Conservation (phyloP, 2,888 invertebrate genomes). For the Agrochola lota region DNA sequence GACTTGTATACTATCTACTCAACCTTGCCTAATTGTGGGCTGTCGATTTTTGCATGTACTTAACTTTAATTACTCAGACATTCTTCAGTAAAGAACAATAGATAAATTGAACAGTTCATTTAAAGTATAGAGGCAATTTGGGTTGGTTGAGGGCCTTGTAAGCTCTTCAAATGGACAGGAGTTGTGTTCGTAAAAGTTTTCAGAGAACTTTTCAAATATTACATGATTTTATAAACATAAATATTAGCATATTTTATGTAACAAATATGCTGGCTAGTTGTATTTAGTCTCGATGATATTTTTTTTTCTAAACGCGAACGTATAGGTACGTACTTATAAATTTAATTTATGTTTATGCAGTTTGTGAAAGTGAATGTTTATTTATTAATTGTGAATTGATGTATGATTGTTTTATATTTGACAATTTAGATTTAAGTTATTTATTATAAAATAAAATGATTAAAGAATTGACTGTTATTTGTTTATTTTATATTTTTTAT, state of each 20-base stretch:
- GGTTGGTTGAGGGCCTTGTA: too few relatives aligned
- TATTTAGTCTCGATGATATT: not conserved
- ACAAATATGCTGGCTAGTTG: too few relatives aligned
- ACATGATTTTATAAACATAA: not conserved
- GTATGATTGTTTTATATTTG: conserved; percentile 30
- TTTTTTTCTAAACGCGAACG: conserved; percentile 60
- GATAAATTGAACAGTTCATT: not conserved
- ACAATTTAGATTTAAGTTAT: conserved; percentile 34
- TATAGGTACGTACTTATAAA: conserved; percentile 18
- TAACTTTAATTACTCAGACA: not conserved
- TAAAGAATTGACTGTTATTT: conserved; percentile 16
- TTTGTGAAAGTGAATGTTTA: conserved; percentile 33
- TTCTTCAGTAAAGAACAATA: not conserved
- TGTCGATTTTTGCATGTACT: not conserved
- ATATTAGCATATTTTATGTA: not conserved
- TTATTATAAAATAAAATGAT: conserved; percentile 42
- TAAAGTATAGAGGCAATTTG: not conserved
- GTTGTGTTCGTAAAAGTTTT: too few relatives aligned
- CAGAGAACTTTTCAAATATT: not conserved
- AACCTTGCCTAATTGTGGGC: not conserved
- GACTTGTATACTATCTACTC: conserved; percentile 3
- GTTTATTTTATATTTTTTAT: too few relatives aligned
- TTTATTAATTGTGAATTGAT: conserved; percentile 36
- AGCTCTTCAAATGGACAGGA: not conserved
- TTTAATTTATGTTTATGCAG: not conserved